A percentile compares a stretch with the other conserved stretches of the same genome.
Evolutionary conservation across 2,113 vertebrate genomes (phyloP).

Genomic region (Catharus fuscescens): DNA sequence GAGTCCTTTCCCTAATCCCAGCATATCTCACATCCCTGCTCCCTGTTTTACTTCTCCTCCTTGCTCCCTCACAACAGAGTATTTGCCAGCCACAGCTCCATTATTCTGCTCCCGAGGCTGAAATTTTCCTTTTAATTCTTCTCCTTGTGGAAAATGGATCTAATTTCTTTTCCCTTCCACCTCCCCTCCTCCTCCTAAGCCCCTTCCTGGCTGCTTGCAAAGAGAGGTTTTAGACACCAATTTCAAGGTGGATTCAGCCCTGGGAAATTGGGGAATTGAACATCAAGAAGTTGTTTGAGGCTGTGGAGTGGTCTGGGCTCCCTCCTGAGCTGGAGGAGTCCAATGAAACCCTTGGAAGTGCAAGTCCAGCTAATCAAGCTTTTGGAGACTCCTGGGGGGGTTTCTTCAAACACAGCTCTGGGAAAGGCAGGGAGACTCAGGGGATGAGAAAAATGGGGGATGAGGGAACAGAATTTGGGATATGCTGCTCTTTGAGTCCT

Average conservation of each 20-base stretch:
- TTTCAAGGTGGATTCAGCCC: conserved; percentile 65
- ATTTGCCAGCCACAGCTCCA: neutral
- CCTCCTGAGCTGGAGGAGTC: conserved; percentile 17
- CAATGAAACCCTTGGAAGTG: neutral
- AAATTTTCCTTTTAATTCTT: conserved; percentile 46
- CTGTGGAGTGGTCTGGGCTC: neutral
- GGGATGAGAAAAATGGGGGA: neutral
- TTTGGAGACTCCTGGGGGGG: neutral
- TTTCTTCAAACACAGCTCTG: neutral
- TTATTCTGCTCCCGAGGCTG: neutral
- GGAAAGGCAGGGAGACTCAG: neutral
- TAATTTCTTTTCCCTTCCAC: conserved; percentile 24
- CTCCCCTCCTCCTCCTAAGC: conserved; percentile 36
- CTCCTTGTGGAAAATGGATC: neutral
- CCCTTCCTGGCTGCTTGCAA: neutral
- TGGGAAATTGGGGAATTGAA: conserved; percentile 53
- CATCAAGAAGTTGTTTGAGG: conserved; percentile 59
- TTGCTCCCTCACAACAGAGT: neutral
- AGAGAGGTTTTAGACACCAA: conserved; percentile 41
- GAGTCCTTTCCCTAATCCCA: neutral
- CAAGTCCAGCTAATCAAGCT: neutral
- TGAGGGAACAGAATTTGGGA: neutral
- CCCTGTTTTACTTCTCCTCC: neutral
- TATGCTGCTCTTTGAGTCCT: neutral
- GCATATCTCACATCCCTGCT: fast-evolving